These are phyloP conservation scores for Nyctibius grandis DNA, from an alignment of 2,797 vertebrate genomes.

Conservation along the genomic window DNA sequence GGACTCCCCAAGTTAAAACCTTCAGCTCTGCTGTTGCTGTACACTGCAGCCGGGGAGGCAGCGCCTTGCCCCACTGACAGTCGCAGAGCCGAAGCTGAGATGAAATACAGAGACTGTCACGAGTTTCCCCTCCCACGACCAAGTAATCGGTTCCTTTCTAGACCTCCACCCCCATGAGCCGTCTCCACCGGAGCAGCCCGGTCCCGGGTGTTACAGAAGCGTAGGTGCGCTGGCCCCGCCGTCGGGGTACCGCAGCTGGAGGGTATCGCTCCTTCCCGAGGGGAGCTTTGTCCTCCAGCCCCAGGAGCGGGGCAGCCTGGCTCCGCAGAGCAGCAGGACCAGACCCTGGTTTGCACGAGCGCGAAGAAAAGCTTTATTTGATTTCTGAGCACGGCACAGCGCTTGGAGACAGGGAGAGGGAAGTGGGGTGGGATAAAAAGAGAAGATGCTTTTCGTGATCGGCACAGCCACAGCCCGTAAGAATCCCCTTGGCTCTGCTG, in stretches of 20 bases:
- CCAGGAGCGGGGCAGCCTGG: neutral
- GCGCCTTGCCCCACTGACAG: accelerated
- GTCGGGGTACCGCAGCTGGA: accelerated
- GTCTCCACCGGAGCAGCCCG: neutral
- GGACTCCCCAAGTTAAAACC: neutral
- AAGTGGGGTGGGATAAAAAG: neutral
- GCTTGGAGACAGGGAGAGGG: neutral
- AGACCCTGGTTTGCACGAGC: neutral
- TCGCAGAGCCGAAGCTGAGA: neutral
- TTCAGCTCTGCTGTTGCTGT: neutral
- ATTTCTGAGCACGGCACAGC: neutral
- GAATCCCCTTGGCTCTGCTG: neutral
- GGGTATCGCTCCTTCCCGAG: neutral
- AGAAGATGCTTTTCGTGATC: neutral
- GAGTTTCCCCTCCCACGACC: neutral
- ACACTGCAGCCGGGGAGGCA: accelerated
- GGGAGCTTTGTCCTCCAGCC: neutral
- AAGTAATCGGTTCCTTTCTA: neutral
- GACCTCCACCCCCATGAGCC: too few relatives aligned
- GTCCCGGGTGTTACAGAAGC: neutral
- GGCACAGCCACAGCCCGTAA: accelerated
- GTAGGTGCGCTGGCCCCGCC: neutral
- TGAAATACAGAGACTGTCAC: neutral
- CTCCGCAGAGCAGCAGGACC: neutral
- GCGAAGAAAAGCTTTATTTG: constrained; percentile 69